phyloP scores from a whole-genome alignment of 1,140 invertebrate genomes.

The Drosophila leontia region DNA sequence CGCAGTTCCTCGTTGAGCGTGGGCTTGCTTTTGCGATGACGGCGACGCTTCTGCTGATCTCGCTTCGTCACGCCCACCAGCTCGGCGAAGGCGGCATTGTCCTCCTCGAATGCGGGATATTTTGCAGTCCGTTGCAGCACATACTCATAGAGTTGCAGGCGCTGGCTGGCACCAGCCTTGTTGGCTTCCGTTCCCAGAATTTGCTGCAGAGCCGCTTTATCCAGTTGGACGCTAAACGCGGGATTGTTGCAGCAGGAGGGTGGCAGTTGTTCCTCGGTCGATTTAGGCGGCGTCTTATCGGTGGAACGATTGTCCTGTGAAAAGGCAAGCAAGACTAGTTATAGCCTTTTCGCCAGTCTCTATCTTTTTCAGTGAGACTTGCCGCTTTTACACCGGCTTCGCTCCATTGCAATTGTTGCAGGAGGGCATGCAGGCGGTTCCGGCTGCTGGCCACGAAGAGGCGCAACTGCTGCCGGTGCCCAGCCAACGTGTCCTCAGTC shows the following conservation, averaged over 20 bases:
- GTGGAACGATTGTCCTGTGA: slow-evolving; percentile 13
- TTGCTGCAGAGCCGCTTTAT: neutral
- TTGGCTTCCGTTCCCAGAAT: slow-evolving; percentile 19
- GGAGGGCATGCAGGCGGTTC: slow-evolving; percentile 22
- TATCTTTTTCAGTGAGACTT: neutral
- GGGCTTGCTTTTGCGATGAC: slow-evolving; percentile 70
- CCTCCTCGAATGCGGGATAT: slow-evolving; percentile 21
- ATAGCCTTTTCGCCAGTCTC: neutral
- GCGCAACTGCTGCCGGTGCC: slow-evolving; percentile 24
- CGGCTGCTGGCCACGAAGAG: slow-evolving; percentile 28
- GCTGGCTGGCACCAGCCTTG: slow-evolving; percentile 11
- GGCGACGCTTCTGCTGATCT: slow-evolving; percentile 51
- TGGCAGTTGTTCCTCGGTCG: slow-evolving; percentile 7
- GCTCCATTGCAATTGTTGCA: slow-evolving; percentile 51
- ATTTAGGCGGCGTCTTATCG: neutral
- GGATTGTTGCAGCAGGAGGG: slow-evolving; percentile 21
- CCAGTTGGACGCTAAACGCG: slow-evolving; percentile 34
- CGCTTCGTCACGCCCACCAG: slow-evolving; percentile 59
- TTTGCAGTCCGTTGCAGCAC: slow-evolving; percentile 37
- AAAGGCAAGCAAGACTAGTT: neutral
- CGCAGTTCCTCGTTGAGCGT: slow-evolving; percentile 72
- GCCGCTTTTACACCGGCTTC: slow-evolving; percentile 44
- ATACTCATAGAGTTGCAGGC: slow-evolving; percentile 65
- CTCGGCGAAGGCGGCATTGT: slow-evolving; percentile 47
- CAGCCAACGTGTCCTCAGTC: neutral